A percentile compares a stretch with the other conserved stretches of the same genome.
Evolutionary conservation across 2,888 invertebrate genomes (phyloP).

Genomic region (Luperina nickerlii): DNA sequence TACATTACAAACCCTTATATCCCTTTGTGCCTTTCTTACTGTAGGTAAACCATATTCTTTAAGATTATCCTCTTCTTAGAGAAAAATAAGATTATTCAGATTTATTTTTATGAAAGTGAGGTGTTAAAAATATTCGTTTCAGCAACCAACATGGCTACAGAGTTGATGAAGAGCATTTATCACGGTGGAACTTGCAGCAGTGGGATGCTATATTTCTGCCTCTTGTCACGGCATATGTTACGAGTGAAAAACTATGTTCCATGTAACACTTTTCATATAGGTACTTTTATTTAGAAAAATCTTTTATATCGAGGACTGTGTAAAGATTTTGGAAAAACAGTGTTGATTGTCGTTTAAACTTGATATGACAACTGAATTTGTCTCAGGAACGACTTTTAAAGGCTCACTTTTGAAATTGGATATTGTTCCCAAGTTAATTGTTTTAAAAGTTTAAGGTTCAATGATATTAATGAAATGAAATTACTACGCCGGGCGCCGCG

Average conservation of each 20-base stretch:
- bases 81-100: slow-evolving; percentile 20
- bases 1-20: neutral
- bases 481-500: neutral
- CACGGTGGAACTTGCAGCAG: slow-evolving; percentile 35
- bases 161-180: slow-evolving; percentile 44
- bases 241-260: slow-evolving; percentile 23
- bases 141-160: slow-evolving; percentile 12
- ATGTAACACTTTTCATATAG: neutral
- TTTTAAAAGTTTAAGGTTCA: slow-evolving; percentile 24
- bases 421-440: neutral
- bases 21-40: slow-evolving; percentile 22
- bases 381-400: neutral
- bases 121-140: slow-evolving; percentile 25
- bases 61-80: neutral
- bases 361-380: neutral
- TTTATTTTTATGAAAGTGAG: slow-evolving; percentile 2
- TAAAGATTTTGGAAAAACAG: neutral
- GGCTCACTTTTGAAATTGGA: slow-evolving; percentile 9
- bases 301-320: neutral
- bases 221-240: slow-evolving; percentile 17
- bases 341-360: neutral
- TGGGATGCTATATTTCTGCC: slow-evolving; percentile 31
- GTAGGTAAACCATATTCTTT: slow-evolving; percentile 12
- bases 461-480: slow-evolving; percentile 11
- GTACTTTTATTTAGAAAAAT: neutral